Evolutionary conservation across 2,888 invertebrate genomes (phyloP), one percentile per base, ranked within the genome.

Genomic region (Patella depressa): DNA sequence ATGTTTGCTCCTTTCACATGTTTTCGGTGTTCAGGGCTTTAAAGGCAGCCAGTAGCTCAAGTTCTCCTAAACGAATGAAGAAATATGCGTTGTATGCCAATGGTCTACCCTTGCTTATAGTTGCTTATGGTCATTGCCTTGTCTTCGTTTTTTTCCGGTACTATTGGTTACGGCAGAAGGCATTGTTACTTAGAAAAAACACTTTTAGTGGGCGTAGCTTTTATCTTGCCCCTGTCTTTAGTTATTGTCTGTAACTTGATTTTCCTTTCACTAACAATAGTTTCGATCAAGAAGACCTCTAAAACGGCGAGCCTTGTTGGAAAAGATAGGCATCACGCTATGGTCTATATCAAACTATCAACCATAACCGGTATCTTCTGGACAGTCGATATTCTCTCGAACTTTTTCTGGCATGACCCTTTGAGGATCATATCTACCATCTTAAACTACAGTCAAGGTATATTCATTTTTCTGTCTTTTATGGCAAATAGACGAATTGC

Each of bases 311-410:
- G 79, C 71, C 29, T 57, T 11, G 79, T 69, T 14, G 72, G 78
- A 11, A 55, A 53, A 15, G 80, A 81, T 14, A 77, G 79, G 71
- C 71, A 78, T 4, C 77, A 82, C n/a, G 80, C 83, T 29, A 74
- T 76, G 11, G 75, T 85, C 5, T 86, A 84, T 70, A 72, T 84
- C 4, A 83, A 84, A 71, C 76, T 87, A 53, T 85, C 83, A 71
- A 74, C 81, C 2, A 72, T 87, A 9, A 83, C 85, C 45, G 87
- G 87, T 12, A 53, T 84, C 17, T 79, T 84, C 7, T 87, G 87
- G 87, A 78, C 83, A 3, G 76, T 85, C 5, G 81, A 81, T 9
- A 78, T 87, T n/a, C 53, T 86, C 14, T 82, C 83, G 71, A 81
- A 81, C 0, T 72, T 83, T 53, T 72, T 83, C 4, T 75, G 76